Evolutionary conservation across 2,113 vertebrate species (phyloP).

Genomic region (Anthoscopus minutus): DNA sequence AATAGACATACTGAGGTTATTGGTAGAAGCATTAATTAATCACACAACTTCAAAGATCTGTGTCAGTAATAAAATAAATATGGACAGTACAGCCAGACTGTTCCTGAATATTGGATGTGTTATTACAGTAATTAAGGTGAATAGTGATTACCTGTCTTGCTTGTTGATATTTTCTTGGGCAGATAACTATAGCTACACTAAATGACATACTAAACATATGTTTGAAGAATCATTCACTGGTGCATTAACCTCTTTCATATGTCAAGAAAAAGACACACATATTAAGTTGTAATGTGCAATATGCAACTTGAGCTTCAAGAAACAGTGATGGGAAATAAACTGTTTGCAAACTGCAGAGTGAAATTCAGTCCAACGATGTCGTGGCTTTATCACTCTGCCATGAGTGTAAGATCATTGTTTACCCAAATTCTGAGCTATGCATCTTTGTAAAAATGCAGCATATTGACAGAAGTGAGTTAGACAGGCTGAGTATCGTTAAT

Average conservation of each 20-base stretch:
- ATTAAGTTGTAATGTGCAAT: not conserved
- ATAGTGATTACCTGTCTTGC: slow-evolving; percentile 64
- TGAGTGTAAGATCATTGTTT: not conserved
- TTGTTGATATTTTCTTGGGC: slow-evolving; percentile 50
- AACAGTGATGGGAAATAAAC: not conserved
- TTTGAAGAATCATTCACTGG: not conserved
- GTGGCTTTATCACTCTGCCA: not conserved
- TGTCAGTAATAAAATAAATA: slow-evolving; percentile 65
- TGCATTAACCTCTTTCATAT: not conserved
- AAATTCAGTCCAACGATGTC: not conserved
- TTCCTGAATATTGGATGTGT: slow-evolving; percentile 58
- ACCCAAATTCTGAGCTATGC: not conserved
- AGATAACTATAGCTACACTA: slow-evolving; percentile 41
- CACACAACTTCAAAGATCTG: slow-evolving; percentile 61
- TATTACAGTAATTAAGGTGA: slow-evolving; percentile 71
- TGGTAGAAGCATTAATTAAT: slow-evolving; percentile 66
- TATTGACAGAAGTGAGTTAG: not conserved
- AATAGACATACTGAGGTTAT: slow-evolving; percentile 31
- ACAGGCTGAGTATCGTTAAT: not conserved
- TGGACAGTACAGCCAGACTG: slow-evolving; percentile 29
- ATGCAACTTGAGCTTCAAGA: not conserved
- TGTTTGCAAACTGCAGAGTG: not conserved
- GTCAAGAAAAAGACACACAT: not conserved
- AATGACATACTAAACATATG: slow-evolving; percentile 54
- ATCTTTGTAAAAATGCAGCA: not conserved